phyloP scores from a whole-genome alignment of 2,113 vertebrate species.

The Alethe diademata region DNA sequence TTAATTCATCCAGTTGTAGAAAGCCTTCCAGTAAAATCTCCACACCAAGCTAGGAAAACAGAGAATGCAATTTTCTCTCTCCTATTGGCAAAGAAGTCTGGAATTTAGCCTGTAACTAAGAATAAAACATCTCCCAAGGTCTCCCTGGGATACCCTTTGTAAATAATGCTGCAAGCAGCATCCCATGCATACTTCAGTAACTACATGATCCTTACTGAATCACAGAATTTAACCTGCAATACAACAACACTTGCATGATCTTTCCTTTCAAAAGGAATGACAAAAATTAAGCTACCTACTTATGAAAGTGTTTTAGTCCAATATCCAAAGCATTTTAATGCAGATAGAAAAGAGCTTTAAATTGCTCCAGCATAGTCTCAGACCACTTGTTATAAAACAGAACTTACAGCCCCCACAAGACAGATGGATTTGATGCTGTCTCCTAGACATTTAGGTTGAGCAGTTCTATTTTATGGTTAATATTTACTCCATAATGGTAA shows the following conservation, averaged over 20 bases:
- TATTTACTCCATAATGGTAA: neutral
- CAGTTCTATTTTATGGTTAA: neutral
- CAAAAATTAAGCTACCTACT: neutral
- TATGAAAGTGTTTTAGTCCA: neutral
- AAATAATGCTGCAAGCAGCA: neutral
- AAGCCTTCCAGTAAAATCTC: neutral
- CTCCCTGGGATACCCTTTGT: neutral
- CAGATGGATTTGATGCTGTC: neutral
- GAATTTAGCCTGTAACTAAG: neutral
- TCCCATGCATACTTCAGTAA: neutral
- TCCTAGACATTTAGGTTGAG: neutral
- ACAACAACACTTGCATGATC: neutral
- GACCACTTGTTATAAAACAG: neutral
- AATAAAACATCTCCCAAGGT: neutral
- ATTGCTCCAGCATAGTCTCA: neutral
- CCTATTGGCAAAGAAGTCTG: neutral
- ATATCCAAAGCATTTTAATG: neutral
- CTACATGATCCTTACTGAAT: neutral
- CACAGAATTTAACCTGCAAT: neutral
- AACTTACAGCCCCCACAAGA: neutral
- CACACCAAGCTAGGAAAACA: neutral
- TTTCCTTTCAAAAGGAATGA: neutral
- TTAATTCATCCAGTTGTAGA: neutral
- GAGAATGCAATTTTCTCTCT: neutral
- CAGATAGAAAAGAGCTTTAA: neutral